These are phyloP conservation scores for Vimba vimba DNA, from an alignment of 2,113 vertebrate genomes.

Conservation along the genomic window DNA sequence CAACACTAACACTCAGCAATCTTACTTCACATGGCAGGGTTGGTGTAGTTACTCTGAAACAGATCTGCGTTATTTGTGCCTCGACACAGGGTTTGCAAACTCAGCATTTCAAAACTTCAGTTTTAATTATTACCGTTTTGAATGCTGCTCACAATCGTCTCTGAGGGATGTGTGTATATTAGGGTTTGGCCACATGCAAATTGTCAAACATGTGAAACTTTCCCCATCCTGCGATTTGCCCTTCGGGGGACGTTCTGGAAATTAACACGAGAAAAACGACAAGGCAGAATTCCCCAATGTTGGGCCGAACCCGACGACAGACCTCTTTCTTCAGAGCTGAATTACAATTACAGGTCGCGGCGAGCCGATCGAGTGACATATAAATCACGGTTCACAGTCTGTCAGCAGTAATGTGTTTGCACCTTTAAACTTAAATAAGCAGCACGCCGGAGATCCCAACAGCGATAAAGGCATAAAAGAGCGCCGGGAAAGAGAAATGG, in stretches of 20 bases:
- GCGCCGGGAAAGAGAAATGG: constrained; percentile 29
- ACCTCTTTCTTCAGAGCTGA: constrained; percentile 60
- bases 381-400: constrained; percentile 75
- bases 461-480: constrained; percentile 54
- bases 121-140: neutral
- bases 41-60: neutral
- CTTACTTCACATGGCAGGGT: too few species aligned
- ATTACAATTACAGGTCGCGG: constrained; percentile 68
- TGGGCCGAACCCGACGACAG: constrained; percentile 51
- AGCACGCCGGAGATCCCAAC: constrained; percentile 54
- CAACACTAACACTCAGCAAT: neutral
- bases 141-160: neutral
- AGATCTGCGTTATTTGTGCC: neutral
- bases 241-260: constrained; percentile 31
- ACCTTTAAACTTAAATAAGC: constrained; percentile 70
- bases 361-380: constrained; percentile 54
- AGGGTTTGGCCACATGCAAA: neutral
- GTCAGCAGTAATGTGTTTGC: constrained; percentile 68
- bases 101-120: neutral
- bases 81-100: neutral
- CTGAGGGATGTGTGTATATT: neutral
- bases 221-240: neutral
- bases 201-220: constrained; percentile 40
- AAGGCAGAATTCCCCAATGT: constrained; percentile 31
- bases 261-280: constrained; percentile 52